A percentile compares a stretch with the other conserved stretches of the same genome.
These are phyloP conservation scores for Stenodema calcarata DNA, from an alignment of 2,888 invertebrate species.

Conservation along the genomic window DNA sequence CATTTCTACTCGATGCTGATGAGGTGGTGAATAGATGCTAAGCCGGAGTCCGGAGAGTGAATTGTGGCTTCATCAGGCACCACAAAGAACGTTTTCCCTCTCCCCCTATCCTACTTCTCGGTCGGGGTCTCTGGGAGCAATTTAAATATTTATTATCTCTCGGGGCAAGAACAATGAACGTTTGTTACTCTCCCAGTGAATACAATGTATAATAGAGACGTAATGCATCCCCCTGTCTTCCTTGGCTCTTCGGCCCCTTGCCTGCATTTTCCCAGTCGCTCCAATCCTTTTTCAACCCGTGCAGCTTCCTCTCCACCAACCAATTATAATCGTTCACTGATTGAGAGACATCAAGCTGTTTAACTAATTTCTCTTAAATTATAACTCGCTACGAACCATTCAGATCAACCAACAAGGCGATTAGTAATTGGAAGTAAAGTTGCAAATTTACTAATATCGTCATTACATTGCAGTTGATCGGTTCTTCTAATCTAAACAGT, in stretches of 20 bases:
- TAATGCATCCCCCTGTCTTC: constrained; percentile 45
- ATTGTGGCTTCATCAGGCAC: constrained; percentile 48
- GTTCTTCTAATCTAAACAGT: too few relatives aligned
- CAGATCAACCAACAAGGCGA: too few relatives aligned
- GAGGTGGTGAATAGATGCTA: constrained; percentile 46
- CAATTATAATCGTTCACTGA: constrained; percentile 1
- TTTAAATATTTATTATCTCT: constrained; percentile 49
- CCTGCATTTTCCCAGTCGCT: background rate
- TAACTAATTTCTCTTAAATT: background rate
- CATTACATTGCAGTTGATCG: too few relatives aligned
- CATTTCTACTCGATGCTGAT: constrained; percentile 45
- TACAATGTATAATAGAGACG: constrained; percentile 52
- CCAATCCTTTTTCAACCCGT: background rate
- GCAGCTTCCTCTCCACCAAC: background rate
- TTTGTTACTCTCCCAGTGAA: constrained; percentile 45
- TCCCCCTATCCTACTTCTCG: background rate
- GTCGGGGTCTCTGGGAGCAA: constrained; percentile 13
- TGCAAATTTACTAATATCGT: too few relatives aligned
- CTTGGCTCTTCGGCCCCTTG: background rate
- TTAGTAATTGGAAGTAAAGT: too few relatives aligned
- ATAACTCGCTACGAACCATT: background rate
- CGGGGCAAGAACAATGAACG: constrained; percentile 46
- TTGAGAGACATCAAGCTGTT: background rate
- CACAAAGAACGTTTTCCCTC: constrained; percentile 20
- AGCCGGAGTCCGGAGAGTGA: constrained; percentile 26